Base-by-base conservation (phyloP, 2,113 vertebrate species). In the Ramphastos sulfuratus region DNA sequence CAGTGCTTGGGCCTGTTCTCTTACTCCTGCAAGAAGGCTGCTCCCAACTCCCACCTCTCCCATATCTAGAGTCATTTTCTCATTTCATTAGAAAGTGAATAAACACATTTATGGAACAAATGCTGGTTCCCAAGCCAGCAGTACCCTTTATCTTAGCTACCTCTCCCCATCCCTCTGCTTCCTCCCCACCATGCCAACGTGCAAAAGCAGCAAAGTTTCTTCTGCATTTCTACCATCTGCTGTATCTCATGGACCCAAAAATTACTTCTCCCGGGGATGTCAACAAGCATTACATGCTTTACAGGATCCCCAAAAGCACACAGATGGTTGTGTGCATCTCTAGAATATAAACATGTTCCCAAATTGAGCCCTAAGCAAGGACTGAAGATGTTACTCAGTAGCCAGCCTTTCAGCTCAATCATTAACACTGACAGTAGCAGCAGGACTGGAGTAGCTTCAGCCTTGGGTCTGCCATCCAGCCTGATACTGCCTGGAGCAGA, bases 171-270 rank as follows among this genome's bases (percentile, higher is more conserved):
- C 33, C 23, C 31, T 52, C 21, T 1, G 0, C 13, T 61, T 76
- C 19, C 46, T 72, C 28, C 42, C n/a, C 44, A 35, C 33, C 2
- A 0, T 42, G 58, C 24, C 0, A 0, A 63, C 23, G 21, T 23
- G 46, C 19, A 85, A 72, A 23, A 33, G 15, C 59, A 82, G 55
- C 66, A 72, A 67, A 77, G 35, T 7, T 81, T n/a, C 58, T 63
- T 65, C 58, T 80, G 58, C 35, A 9, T 85, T 77, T 76, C 69
- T 67, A 77, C 46, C 64, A 61, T 30, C 35, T 63, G 28, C 31
- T 64, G 7, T 28, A 35, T 17, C 37, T 55, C 44, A 28, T 3
- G 21, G 59, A 76, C 64, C 4, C 35, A 58, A 39, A 75, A 48
- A 67, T 33, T 0, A 37, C 46, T 72, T 52, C 54, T 86, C n/a